Evolutionary conservation across 2,797 vertebrate genomes (phyloP).

Genomic region (Squalus acanthias): DNA sequence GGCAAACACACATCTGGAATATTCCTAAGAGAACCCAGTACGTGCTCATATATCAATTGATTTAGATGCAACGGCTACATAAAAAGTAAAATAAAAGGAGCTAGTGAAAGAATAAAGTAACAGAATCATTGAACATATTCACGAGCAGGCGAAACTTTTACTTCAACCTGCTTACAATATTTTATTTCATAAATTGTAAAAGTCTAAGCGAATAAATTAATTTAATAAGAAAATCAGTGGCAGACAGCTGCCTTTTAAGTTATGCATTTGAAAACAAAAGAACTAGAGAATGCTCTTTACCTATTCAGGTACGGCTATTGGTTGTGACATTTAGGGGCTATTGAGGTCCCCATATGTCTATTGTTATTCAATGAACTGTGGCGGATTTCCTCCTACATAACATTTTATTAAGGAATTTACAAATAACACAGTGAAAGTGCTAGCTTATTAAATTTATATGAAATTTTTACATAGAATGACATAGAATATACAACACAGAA

Average conservation of each 20-base stretch:
- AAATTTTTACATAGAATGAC: neutral
- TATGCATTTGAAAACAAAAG: neutral
- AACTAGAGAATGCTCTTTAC: neutral
- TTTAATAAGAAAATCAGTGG: neutral
- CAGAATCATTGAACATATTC: neutral
- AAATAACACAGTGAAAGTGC: neutral
- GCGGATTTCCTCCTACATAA: neutral
- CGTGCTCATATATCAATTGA: conserved; percentile 3
- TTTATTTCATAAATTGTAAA: neutral
- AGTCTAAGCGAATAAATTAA: neutral
- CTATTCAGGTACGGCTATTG: neutral
- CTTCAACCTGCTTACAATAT: neutral
- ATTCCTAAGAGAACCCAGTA: neutral
- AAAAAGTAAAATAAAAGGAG: neutral
- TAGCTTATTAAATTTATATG: neutral
- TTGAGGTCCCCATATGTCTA: neutral
- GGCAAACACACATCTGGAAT: conserved; percentile 30
- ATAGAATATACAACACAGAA: neutral
- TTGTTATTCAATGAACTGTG: neutral
- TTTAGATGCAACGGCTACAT: neutral
- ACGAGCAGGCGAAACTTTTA: neutral
- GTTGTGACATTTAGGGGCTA: neutral
- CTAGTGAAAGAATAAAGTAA: conserved; percentile 6
- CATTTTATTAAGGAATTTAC: neutral
- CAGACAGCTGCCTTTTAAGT: neutral